phyloP scores from a whole-genome alignment of 2,797 vertebrate species.

The Anomalospiza imberbis region DNA sequence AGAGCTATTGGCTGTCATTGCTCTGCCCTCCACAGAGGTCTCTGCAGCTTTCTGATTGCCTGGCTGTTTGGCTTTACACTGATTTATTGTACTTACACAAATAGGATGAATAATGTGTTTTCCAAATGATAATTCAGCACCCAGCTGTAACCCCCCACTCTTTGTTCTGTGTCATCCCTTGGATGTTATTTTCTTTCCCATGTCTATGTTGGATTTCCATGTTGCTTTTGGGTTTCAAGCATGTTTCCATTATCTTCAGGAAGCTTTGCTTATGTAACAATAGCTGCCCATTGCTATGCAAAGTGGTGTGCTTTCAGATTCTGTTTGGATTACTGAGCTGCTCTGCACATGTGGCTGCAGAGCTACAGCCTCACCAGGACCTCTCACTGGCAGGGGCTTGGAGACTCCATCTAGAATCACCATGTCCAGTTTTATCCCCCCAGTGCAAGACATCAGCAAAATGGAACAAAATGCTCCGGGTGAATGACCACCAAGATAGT shows the following conservation, averaged over 20 bases:
- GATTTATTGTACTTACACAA: conserved; percentile 4
- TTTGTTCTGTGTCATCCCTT: not conserved
- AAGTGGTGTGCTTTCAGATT: not conserved
- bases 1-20: conserved; percentile 33
- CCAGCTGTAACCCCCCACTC: not conserved
- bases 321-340: not conserved
- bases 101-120: not conserved
- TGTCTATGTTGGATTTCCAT: not conserved
- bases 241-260: not conserved
- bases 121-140: not conserved
- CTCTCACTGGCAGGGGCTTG: not conserved
- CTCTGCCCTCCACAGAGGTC: not conserved
- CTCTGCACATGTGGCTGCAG: not conserved
- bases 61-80: not conserved
- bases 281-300: not conserved
- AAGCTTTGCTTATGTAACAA: not conserved
- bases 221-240: not conserved
- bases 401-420: not conserved
- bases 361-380: not conserved
- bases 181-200: not conserved
- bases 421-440: not conserved
- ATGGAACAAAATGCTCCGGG: not conserved
- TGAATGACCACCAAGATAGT: not conserved
- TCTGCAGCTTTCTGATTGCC: not conserved
- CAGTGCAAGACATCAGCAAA: not conserved